Evolutionary conservation across 2,888 invertebrate species (phyloP), one percentile per base, ranked within the genome.

Genomic region (Synergus gifuensis): DNA sequence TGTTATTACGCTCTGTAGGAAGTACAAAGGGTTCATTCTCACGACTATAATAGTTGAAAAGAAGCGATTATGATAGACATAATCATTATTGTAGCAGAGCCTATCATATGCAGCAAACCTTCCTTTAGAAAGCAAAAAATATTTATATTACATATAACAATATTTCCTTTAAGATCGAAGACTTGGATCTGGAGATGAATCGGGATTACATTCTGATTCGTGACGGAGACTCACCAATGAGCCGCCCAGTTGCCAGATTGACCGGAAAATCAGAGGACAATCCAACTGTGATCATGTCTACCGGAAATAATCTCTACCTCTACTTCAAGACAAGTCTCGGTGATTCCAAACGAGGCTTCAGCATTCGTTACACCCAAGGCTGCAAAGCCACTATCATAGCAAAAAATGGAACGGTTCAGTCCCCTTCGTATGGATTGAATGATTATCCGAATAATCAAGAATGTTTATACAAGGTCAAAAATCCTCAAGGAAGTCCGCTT

Each of bases 361-460:
- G 97, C 86, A 95, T 99, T 90, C 95, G 97, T 87, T 98, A 97
- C 87, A 95, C 95, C 62, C 95, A 96, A 92, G 97, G 99, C 8
- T 99, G 99, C 92, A 96, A 95, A 92, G 97, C 98, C 11, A 96
- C 97, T 4, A 95, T 98, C 77, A 95, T 96, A 36, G 95, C 97
- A 5, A 93, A 95, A 54, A 97, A 98, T 91, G 98, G 98, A 79
- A 97, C 97, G 0, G 94, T 98, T 7, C 95, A 95, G 28, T 98
- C 98, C 0, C 98, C 98, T 7, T 98, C 98, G 3, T 98, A 95
- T 89, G 96, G 96, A 4, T 93, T 98, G 11, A 94, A 95, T 73
- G 95, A 95, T 83, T 98, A 98, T 90, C 98, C 98, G 0, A 97
- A 97, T 91, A 98, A 98, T 90, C 98, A 98, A 90, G 97, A 98